Base-by-base conservation (phyloP, 2,113 vertebrate genomes). In the Trogon surrucura region DNA sequence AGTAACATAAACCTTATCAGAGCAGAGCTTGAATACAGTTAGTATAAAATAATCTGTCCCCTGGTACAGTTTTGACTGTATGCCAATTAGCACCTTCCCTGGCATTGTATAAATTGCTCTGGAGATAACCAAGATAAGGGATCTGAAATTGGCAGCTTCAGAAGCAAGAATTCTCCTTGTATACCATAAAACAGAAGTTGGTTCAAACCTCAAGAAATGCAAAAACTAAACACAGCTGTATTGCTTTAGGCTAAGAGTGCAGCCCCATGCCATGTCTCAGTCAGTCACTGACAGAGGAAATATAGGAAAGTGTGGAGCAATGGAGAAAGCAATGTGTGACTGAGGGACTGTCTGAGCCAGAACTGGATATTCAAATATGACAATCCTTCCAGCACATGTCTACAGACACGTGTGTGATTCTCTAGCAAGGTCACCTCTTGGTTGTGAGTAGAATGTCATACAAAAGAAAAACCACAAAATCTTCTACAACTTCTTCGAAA, bases 61-160 rank as follows among this genome's bases (percentile, higher is more conserved):
- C 16, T 19, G 30, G 14, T 27, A 25, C 4, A n/a, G 2, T 64
- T 91, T 36, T 72, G 27, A n/a, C 34, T n/a, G n/a, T 15, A 18
- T 1, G 1, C 1, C n/a, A 54, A 3, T 41, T 71, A 82, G 14
- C 19, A 58, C 25, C 22, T 58, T 75, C 27, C 8, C 9, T 56
- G 57, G 7, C 6, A 27, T 4, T 56, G n/a, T 20, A 72, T 36
- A 71, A 67, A 71, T 36, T 80, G 10, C 18, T 64, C 30, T 29
- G 30, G 6, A 15, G 11, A 17, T 32, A 48, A 44, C 13, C 0
- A 1, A 81, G 29, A 16, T 13, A 44, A 36, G 21, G 16, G 25
- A 19, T 56, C 7, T 74, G 69, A 86, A 94, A 44, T 2, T 51
- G 72, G 18, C 12, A 84, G 47, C 62, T 47, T 84, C 48, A 11